Conservation (phyloP, 92 coral and sea anemone genomes). For the Bergia sp. region DNA sequence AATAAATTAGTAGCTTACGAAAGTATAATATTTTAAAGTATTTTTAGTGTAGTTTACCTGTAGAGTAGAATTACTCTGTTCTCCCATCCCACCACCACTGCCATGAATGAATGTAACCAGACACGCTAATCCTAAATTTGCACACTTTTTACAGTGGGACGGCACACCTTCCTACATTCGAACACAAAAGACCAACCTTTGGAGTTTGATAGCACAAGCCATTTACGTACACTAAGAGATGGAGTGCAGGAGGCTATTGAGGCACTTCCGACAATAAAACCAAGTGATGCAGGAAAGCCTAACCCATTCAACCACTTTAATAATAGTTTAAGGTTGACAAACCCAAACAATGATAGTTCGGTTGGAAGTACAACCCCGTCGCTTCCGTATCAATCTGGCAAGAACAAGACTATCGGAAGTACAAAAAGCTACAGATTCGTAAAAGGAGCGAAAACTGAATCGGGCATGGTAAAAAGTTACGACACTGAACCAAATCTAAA, state of each 20-base stretch:
- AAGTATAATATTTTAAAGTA: too few relatives aligned
- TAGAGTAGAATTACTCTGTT: background rate
- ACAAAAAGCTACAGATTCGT: constrained; percentile 11
- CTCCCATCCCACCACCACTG: background rate
- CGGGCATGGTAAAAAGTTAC: constrained; percentile 24
- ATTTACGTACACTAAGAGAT: constrained; percentile 1
- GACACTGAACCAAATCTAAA: constrained; percentile 46
- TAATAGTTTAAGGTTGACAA: background rate
- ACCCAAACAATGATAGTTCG: background rate
- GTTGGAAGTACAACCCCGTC: background rate
- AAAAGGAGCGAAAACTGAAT: constrained; percentile 33
- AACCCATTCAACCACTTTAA: background rate
- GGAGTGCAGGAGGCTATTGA: constrained; percentile 19
- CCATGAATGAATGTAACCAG: background rate
- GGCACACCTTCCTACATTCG: background rate
- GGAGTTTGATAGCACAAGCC: background rate
- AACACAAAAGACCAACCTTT: background rate
- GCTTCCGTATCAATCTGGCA: background rate
- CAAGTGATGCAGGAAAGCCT: background rate
- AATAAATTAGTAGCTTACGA: too few relatives aligned
- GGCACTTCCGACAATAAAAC: constrained; percentile 17
- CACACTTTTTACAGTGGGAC: background rate
- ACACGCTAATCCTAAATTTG: background rate
- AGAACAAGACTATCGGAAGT: background rate
- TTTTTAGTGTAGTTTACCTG: too few relatives aligned